A percentile compares a stretch with the other conserved stretches of the same genome.
Conservation (phyloP, 2,113 vertebrate species). For the Sialia sialis region DNA sequence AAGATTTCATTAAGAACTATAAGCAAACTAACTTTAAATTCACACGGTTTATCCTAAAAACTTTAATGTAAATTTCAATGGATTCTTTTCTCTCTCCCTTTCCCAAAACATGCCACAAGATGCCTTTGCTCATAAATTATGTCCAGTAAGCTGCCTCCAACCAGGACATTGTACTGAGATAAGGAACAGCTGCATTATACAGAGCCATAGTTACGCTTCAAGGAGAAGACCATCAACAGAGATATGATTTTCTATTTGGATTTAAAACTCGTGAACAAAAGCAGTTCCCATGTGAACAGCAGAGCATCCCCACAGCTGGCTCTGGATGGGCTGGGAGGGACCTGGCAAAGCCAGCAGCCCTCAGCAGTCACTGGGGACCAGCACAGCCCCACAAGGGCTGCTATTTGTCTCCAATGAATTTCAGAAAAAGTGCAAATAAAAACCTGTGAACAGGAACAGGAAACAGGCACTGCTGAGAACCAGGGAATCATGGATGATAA, state of each 20-base stretch:
- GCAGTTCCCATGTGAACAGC: not conserved
- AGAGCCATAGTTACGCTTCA: not conserved
- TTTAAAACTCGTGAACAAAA: not conserved
- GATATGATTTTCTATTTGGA: not conserved
- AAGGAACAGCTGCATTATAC: not conserved
- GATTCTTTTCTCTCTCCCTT: not conserved
- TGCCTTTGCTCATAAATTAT: not conserved
- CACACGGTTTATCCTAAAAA: not conserved
- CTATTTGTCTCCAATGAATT: not conserved
- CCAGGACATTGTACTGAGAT: not conserved
- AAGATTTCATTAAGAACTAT: not conserved
- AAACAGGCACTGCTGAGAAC: not conserved
- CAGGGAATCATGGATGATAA: accelerated
- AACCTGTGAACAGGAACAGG: not conserved
- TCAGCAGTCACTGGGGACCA: not conserved
- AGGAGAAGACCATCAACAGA: not conserved
- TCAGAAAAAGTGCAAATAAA: not conserved
- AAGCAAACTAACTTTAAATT: not conserved
- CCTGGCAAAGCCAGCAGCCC: accelerated
- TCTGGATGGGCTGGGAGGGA: accelerated
- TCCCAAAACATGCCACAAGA: not conserved
- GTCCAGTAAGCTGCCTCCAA: not conserved
- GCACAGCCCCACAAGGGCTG: not conserved
- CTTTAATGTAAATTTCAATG: not conserved
- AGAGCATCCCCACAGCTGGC: not conserved